Percentiles rank a stretch among this genome's conserved stretches.
These are phyloP conservation scores for Argyresthia goedartella DNA, from an alignment of 2,888 invertebrate genomes.

Conservation along the genomic window DNA sequence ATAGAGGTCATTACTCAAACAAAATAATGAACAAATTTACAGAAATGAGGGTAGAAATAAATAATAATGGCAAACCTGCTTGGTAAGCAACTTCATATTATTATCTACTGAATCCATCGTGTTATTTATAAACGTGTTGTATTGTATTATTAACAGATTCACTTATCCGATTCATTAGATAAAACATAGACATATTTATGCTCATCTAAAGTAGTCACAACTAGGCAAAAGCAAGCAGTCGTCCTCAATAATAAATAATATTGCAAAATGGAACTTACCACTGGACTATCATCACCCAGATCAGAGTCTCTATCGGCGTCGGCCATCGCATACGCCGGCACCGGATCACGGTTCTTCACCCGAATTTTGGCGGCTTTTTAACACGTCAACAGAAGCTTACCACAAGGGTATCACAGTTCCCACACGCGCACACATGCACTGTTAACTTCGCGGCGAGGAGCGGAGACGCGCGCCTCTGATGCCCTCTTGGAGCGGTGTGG, in stretches of 20 bases:
- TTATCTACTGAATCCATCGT: too few species aligned
- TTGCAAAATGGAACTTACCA: constrained; percentile 71
- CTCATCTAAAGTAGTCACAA: too few species aligned
- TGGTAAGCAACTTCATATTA: too few species aligned
- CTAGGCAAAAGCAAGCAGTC: too few species aligned
- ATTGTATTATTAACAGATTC: too few species aligned
- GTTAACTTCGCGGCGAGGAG: constrained; percentile 17
- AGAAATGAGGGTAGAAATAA: too few species aligned
- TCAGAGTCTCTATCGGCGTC: constrained; percentile 78
- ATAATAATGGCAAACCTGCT: too few species aligned
- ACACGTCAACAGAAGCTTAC: constrained; percentile 37
- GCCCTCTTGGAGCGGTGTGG: constrained; percentile 51
- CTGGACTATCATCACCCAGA: constrained; percentile 79
- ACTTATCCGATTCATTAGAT: too few species aligned
- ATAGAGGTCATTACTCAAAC: too few species aligned
- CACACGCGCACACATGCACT: constrained; percentile 38
- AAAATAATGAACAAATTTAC: too few species aligned
- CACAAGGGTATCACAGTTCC: constrained; percentile 26
- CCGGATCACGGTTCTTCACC: constrained; percentile 89
- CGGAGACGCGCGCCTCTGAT: constrained; percentile 33
- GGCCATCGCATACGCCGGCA: constrained; percentile 88
- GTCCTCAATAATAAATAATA: neutral
- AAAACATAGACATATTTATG: too few species aligned
- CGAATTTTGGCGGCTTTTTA: constrained; percentile 81
- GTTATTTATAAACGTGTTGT: too few species aligned